Conservation (phyloP, 1,140 invertebrate species). For the Calephelis nemesis region DNA sequence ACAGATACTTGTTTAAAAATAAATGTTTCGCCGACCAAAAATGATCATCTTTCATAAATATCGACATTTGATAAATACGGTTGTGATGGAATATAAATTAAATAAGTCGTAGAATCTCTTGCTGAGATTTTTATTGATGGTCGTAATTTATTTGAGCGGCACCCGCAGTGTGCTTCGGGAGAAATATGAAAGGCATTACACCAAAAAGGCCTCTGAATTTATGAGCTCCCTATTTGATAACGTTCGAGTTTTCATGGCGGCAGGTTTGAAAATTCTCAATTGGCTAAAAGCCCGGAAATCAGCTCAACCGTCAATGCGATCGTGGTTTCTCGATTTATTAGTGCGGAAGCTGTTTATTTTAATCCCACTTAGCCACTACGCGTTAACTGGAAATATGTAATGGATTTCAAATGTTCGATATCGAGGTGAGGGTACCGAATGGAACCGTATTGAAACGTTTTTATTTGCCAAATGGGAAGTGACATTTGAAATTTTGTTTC, state of each 20-base stretch:
- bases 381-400: constrained; percentile 19
- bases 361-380: constrained; percentile 26
- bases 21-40: background rate
- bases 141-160: constrained; percentile 66
- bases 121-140: constrained; percentile 67
- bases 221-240: constrained; percentile 64
- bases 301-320: constrained; percentile 38
- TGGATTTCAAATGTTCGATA: constrained; percentile 12
- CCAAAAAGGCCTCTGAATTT: constrained; percentile 64
- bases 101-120: constrained; percentile 65
- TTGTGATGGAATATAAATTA: constrained; percentile 73
- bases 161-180: constrained; percentile 60
- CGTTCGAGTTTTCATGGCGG: constrained; percentile 58
- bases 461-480: background rate
- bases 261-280: constrained; percentile 51
- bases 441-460: background rate
- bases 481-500: too few species aligned
- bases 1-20: background rate
- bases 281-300: constrained; percentile 59
- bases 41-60: constrained; percentile 22
- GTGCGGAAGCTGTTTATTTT: constrained; percentile 40
- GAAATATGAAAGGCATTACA: constrained; percentile 70
- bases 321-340: constrained; percentile 40
- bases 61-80: constrained; percentile 34
- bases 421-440: background rate